Conservation (phyloP, 1,140 invertebrate genomes). For the Ceratosolen solmsi region DNA sequence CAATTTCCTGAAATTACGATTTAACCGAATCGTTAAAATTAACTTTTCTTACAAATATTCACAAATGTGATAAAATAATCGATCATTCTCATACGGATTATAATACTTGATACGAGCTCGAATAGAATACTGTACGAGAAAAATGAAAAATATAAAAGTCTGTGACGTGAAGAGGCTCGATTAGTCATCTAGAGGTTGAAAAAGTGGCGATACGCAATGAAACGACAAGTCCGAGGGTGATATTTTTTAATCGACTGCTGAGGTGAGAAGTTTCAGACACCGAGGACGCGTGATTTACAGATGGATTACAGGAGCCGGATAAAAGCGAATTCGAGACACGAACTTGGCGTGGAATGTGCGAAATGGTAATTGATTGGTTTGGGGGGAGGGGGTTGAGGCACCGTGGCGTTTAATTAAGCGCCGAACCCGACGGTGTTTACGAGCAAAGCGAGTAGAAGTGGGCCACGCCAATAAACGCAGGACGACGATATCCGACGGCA, state of each 20-base stretch:
- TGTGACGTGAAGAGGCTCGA: background rate
- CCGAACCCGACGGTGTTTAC: no score
- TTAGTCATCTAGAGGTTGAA: background rate
- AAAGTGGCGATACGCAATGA: background rate
- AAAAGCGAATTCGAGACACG: background rate
- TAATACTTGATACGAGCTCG: no score
- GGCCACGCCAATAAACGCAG: slow-evolving; percentile 36
- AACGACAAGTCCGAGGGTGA: background rate
- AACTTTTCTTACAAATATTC: no score
- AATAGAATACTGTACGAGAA: background rate
- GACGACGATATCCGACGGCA: slow-evolving; percentile 30
- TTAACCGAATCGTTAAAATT: no score
- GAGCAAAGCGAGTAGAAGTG: no score
- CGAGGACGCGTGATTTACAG: background rate
- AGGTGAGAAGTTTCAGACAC: background rate
- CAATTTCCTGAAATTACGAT: no score
- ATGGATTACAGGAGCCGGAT: background rate
- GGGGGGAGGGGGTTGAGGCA: slow-evolving; percentile 7
- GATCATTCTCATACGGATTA: no score
- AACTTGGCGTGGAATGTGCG: slow-evolving; percentile 14
- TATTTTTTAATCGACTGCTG: slow-evolving; percentile 33
- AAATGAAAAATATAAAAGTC: background rate
- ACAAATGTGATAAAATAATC: no score
- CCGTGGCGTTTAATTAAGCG: no score
- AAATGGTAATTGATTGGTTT: slow-evolving; percentile 48